phyloP scores from a whole-genome alignment of 92 coral and sea anemone genomes.

The Diadumene lineata region DNA sequence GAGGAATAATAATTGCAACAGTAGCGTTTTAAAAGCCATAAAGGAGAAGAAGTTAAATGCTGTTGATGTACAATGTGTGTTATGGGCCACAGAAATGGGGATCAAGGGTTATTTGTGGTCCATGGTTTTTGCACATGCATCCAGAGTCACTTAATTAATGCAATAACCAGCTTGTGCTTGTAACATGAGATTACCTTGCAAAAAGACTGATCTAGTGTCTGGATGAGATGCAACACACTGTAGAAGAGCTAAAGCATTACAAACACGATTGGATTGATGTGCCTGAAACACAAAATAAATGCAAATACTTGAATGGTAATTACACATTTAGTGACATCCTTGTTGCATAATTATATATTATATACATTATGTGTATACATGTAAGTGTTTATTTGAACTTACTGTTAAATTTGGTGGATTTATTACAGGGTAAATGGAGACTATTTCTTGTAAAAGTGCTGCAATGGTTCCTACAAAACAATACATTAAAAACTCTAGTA shows the following conservation, averaged over 20 bases:
- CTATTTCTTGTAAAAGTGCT: slow-evolving; percentile 96
- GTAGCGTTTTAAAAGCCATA: too few species aligned
- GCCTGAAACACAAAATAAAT: slow-evolving; percentile 57
- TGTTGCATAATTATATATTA: too few species aligned
- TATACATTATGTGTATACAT: not conserved
- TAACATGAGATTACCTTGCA: slow-evolving; percentile 84
- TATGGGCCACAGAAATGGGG: too few species aligned
- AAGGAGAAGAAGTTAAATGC: too few species aligned
- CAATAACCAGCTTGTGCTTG: too few species aligned
- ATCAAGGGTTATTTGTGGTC: too few species aligned
- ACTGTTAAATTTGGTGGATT: slow-evolving; percentile 99
- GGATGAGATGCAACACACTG: slow-evolving; percentile 99
- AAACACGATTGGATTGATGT: slow-evolving; percentile 96
- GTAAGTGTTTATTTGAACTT: slow-evolving; percentile 37
- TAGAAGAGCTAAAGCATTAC: slow-evolving; percentile 94
- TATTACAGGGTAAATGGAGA: slow-evolving; percentile 93
- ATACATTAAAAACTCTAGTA: not conserved
- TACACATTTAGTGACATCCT: too few species aligned
- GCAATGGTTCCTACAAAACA: slow-evolving; percentile 84
- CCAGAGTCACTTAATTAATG: too few species aligned
- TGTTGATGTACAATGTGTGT: too few species aligned
- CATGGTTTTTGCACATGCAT: too few species aligned
- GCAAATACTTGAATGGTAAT: too few species aligned
- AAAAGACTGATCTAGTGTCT: slow-evolving; percentile 93
- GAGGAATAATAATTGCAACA: too few species aligned